phyloP scores from a whole-genome alignment of 2,113 vertebrate species.

The Tragulus kanchil region DNA sequence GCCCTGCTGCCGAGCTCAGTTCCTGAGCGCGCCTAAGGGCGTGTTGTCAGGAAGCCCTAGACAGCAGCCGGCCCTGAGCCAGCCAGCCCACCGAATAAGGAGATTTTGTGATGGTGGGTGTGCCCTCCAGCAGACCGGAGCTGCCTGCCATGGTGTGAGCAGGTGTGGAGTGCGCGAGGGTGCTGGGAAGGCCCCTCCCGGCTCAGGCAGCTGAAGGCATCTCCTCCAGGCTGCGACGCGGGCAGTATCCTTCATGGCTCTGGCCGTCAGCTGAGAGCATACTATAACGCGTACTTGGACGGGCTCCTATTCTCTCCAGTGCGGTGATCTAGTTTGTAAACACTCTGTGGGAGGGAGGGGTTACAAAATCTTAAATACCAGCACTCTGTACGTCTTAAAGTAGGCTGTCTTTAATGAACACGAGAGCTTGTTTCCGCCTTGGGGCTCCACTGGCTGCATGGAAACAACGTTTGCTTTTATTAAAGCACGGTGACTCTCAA shows the following conservation, averaged over 20 bases:
- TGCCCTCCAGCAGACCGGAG: background rate
- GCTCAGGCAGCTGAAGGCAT: background rate
- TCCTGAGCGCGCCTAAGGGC: background rate
- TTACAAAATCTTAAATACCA: conserved; percentile 84
- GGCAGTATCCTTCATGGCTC: conserved; percentile 28
- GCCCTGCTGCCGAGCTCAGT: background rate
- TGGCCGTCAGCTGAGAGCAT: conserved; percentile 71
- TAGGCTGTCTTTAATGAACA: conserved; percentile 76
- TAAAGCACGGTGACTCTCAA: conserved; percentile 18
- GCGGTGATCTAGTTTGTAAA: conserved; percentile 83
- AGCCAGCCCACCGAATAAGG: background rate
- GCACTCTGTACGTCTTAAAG: conserved; percentile 79
- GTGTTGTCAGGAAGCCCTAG: background rate
- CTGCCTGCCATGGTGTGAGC: background rate
- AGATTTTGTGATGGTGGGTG: background rate
- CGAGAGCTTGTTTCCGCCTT: conserved; percentile 74
- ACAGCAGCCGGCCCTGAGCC: background rate
- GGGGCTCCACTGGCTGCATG: conserved; percentile 32
- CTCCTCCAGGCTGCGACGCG: conserved; percentile 46
- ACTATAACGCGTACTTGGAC: conserved; percentile 71
- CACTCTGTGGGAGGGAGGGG: conserved; percentile 55
- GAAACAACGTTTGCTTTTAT: conserved; percentile 56
- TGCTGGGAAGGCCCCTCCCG: background rate
- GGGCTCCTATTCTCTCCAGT: conserved; percentile 67
- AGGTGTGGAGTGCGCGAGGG: background rate